Base-by-base conservation (phyloP, 2,797 vertebrate species). In the Xiphorhynchus erythropygius region DNA sequence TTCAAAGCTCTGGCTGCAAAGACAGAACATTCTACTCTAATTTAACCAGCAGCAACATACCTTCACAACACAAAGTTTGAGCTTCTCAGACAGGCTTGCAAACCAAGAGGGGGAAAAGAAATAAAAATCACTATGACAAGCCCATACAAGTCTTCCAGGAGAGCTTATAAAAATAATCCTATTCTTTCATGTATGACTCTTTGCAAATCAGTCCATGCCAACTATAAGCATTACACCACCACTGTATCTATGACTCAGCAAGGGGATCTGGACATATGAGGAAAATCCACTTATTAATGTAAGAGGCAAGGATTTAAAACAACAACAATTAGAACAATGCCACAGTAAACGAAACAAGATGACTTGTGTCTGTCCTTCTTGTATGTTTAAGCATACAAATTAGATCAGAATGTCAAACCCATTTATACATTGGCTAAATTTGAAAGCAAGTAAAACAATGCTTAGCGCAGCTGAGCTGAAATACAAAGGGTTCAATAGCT, bases 221-320 rank as follows among this genome's bases (percentile, higher is more conserved):
- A 47, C 76, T 91, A 39, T 41, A 91, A 67, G 62, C 53, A 65
- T 83, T 89, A 93, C 79, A 94, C 77, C 74, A 94, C 67, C 74
- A 93, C 32, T 77, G 52, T 69, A 91, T 79, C 75, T 94, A 89
- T 96, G 89, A 94, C 91, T 95, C 85, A 97, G 92, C 94, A 94
- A 81, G 77, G 41, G 53, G 94, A 94, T 76, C 84, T 70, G 62
- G 73, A 96, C 67, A 86, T 22, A 78, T 0, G 23, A 94, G 91
- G 35, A 73, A 70, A 93, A 93, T 76, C 86, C 50, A 56, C 63
- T 84, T 42, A 47, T 15, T 64, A 84, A 41, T 12, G 13, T 60
- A 84, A 78, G 21, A 84, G 30, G 49, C 44, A 76, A 86, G 8
- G 42, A 55, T 65, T 87, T 9, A 13, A 65, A 80, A 85, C n/a